phyloP scores from a whole-genome alignment of 2,888 invertebrate species.

The Penaeus monodon region DNA sequence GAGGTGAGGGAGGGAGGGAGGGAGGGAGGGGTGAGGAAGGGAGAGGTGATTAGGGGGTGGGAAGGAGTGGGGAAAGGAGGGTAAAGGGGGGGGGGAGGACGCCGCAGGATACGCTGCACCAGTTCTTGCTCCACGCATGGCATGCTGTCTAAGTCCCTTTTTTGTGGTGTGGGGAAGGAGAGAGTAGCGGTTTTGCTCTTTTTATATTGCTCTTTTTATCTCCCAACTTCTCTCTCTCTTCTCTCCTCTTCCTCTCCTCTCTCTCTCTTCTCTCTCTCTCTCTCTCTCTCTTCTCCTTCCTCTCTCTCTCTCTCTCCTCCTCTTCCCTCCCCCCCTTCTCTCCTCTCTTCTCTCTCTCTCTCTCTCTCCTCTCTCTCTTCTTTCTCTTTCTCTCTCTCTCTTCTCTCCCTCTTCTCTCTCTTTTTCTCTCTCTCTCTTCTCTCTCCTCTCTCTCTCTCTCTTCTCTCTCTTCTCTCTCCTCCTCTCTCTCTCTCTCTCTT shows the following conservation, averaged over 20 bases:
- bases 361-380: no score
- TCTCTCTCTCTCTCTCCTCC: no score
- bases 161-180: no score
- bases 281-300: neutral
- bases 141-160: no score
- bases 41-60: neutral
- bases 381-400: no score
- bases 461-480: neutral
- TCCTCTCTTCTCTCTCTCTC: no score
- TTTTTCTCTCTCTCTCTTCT: neutral
- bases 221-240: no score
- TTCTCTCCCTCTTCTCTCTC: no score
- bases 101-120: neutral
- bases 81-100: neutral
- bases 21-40: no score
- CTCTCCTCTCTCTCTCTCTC: neutral
- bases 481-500: neutral
- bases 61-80: neutral
- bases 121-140: neutral
- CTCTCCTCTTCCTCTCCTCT: no score
- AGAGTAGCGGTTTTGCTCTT: neutral
- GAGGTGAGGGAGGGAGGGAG: no score
- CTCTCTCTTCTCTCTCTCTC: neutral
- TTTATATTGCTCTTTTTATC: neutral
- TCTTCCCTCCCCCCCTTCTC: no score